Evolutionary conservation across 2,797 vertebrate genomes (phyloP).

Genomic region (Sebastes trivittatus): DNA sequence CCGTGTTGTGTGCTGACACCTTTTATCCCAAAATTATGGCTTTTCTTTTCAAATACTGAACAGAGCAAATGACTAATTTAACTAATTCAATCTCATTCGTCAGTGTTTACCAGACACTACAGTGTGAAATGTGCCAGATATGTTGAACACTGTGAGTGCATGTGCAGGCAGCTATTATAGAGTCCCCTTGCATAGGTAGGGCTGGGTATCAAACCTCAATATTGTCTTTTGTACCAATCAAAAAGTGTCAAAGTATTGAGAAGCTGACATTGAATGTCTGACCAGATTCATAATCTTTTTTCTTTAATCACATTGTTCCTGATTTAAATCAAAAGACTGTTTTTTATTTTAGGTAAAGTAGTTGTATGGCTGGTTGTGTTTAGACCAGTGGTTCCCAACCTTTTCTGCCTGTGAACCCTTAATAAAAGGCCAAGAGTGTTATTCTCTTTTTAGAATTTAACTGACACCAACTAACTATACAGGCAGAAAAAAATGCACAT

Average conservation of each 20-base stretch:
- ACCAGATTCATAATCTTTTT: not conserved
- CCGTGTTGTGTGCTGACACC: not conserved
- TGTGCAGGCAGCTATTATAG: not conserved
- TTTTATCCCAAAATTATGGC: conserved; percentile 13
- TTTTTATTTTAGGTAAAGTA: not conserved
- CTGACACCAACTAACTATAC: not conserved
- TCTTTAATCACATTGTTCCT: not conserved
- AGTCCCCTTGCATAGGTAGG: not conserved
- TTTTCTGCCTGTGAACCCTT: not conserved
- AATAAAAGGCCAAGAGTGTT: not conserved
- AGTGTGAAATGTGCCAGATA: not conserved
- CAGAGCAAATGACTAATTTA: conserved; percentile 7
- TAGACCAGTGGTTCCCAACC: not conserved
- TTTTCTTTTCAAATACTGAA: conserved; percentile 17
- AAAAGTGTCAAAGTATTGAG: not conserved
- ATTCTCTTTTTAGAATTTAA: not conserved
- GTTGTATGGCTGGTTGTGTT: not conserved
- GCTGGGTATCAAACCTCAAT: not conserved
- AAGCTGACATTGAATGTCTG: not conserved
- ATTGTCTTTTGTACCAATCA: not conserved
- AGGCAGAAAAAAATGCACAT: not conserved
- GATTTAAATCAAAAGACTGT: not conserved
- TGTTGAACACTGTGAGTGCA: not conserved
- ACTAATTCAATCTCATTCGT: not conserved
- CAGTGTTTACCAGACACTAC: not conserved